These are phyloP conservation scores for Drosophila varians DNA, from an alignment of 1,140 invertebrate species.

Conservation along the genomic window DNA sequence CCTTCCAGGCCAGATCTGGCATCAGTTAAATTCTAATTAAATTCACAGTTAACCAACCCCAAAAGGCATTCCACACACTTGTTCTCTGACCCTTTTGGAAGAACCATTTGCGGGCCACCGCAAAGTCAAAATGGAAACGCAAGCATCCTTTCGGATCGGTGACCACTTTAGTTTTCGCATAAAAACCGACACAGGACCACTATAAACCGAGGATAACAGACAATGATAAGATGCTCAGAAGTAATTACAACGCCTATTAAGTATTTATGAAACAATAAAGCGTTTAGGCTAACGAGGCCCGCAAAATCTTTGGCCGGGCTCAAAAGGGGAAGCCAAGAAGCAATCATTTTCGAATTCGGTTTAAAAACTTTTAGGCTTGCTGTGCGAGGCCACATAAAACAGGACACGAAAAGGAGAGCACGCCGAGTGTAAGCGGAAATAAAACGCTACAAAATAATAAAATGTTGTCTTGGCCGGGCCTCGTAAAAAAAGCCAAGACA, in stretches of 20 bases:
- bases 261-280: slow-evolving; percentile 80
- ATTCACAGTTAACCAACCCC: slow-evolving; percentile 50
- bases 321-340: slow-evolving; percentile 18
- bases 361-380: slow-evolving; percentile 49
- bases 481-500: slow-evolving; percentile 54
- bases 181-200: slow-evolving; percentile 10
- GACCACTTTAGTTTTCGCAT: slow-evolving; percentile 43
- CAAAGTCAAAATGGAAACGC: slow-evolving; percentile 28
- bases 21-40: slow-evolving; percentile 68
- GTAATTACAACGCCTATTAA: slow-evolving; percentile 75
- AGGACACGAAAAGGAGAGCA: slow-evolving; percentile 2
- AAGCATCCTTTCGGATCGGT: slow-evolving; percentile 33
- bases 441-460: slow-evolving; percentile 75
- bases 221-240: slow-evolving; percentile 65
- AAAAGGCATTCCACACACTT: slow-evolving; percentile 49
- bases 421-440: slow-evolving; percentile 64
- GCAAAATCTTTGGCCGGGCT: slow-evolving; percentile 8
- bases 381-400: slow-evolving; percentile 43
- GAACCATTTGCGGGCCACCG: slow-evolving; percentile 45
- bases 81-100: slow-evolving; percentile 31
- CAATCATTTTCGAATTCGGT: slow-evolving; percentile 53
- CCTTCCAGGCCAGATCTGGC: slow-evolving; percentile 14
- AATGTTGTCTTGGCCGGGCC: slow-evolving; percentile 57
- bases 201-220: slow-evolving; percentile 31
- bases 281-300: slow-evolving; percentile 49